Percentiles rank a stretch among this genome's conserved stretches.
Conservation (phyloP, 2,797 vertebrate genomes). For the Dermochelys coriacea region DNA sequence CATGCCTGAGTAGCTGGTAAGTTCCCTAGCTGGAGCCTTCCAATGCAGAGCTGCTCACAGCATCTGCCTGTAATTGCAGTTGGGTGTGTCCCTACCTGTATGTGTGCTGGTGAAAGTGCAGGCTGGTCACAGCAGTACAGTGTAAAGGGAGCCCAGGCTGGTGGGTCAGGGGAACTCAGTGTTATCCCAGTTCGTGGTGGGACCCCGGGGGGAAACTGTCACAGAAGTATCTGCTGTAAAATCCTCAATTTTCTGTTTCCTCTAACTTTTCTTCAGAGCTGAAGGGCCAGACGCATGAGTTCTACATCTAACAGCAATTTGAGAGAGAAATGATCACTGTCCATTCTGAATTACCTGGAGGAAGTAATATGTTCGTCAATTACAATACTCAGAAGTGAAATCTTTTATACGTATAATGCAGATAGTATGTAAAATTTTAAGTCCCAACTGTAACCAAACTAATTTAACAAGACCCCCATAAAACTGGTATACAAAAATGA, state of each 20-base stretch:
- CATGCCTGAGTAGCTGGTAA: too few species aligned
- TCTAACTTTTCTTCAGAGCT: conserved; percentile 26
- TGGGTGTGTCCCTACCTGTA: too few species aligned
- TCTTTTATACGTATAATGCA: conserved; percentile 60
- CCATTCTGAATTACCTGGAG: not conserved
- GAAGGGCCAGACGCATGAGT: not conserved
- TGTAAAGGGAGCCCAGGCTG: too few species aligned
- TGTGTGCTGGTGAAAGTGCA: too few species aligned
- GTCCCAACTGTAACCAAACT: conserved; percentile 65
- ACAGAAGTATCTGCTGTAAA: conserved; percentile 49
- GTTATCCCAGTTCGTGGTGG: too few species aligned
- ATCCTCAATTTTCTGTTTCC: conserved; percentile 45
- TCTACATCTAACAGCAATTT: not conserved
- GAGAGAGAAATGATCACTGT: conserved; percentile 51
- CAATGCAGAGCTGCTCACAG: too few species aligned
- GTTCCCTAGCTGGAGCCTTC: too few species aligned
- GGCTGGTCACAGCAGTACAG: too few species aligned
- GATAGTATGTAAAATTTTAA: conserved; percentile 61
- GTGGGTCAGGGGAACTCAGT: too few species aligned
- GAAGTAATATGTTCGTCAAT: conserved; percentile 66
- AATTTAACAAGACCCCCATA: conserved; percentile 63
- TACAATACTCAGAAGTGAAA: conserved; percentile 68
- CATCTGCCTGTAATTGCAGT: too few species aligned
- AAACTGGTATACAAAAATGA: conserved; percentile 25
- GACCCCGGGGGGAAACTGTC: too few species aligned